Evolutionary conservation across 2,888 invertebrate genomes (phyloP).

Genomic region (Aquatica leii): DNA sequence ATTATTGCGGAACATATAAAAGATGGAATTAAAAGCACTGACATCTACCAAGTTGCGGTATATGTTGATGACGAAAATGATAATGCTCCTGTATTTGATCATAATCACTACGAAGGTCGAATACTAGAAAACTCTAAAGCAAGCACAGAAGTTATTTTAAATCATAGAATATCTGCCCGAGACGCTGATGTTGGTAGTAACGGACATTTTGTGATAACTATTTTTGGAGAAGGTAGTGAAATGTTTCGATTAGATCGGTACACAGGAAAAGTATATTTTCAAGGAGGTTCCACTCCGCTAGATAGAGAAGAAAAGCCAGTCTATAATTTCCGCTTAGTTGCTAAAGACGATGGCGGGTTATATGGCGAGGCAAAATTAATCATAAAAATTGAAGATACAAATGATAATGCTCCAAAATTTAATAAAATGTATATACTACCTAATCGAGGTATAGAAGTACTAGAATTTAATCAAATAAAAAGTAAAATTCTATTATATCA

Average conservation of each 20-base stretch:
- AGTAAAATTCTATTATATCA: constrained; percentile 62
- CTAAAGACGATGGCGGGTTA: constrained; percentile 79
- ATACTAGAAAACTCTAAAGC: constrained; percentile 79
- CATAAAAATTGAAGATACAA: constrained; percentile 78
- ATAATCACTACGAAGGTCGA: constrained; percentile 75
- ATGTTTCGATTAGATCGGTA: constrained; percentile 74
- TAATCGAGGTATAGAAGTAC: constrained; percentile 71
- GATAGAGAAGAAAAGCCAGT: constrained; percentile 77
- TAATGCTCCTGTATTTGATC: constrained; percentile 82
- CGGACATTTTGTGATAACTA: constrained; percentile 72
- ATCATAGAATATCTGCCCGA: constrained; percentile 72
- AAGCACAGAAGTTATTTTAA: constrained; percentile 75
- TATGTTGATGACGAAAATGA: constrained; percentile 88
- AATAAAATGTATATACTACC: constrained; percentile 75
- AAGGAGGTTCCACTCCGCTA: constrained; percentile 60
- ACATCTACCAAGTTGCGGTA: constrained; percentile 81
- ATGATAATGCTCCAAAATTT: constrained; percentile 81
- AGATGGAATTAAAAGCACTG: constrained; percentile 71
- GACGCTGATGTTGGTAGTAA: constrained; percentile 78
- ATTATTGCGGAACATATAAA: constrained; percentile 81
- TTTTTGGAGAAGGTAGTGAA: constrained; percentile 80
- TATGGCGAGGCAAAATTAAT: constrained; percentile 76
- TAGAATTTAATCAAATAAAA: constrained; percentile 69
- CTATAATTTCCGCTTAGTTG: constrained; percentile 76
- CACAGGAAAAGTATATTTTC: constrained; percentile 69